Percentiles rank a stretch among this genome's conserved stretches.
These are phyloP conservation scores for Etheostoma spectabile DNA, from an alignment of 2,113 vertebrate genomes.

Conservation along the genomic window DNA sequence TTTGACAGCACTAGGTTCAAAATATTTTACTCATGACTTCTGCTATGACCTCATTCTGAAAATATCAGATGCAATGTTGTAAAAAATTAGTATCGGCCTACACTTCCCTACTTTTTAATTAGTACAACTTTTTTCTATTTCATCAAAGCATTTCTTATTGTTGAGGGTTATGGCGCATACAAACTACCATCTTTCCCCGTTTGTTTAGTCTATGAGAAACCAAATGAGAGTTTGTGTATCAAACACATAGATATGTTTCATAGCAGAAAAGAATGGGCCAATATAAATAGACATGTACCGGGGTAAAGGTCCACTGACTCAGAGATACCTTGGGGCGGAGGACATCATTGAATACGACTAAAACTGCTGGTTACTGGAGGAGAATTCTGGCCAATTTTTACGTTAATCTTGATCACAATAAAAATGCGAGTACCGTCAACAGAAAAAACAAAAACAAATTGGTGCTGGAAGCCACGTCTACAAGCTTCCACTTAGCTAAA, in stretches of 20 bases:
- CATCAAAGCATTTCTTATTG: background rate
- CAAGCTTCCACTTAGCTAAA: too few relatives aligned
- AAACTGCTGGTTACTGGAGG: too few relatives aligned
- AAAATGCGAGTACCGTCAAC: too few relatives aligned
- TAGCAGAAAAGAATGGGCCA: background rate
- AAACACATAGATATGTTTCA: background rate
- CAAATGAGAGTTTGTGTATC: background rate
- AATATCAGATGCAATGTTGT: background rate
- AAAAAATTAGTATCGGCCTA: background rate
- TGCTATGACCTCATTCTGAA: constrained; percentile 1
- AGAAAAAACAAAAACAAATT: too few relatives aligned
- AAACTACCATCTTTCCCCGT: background rate
- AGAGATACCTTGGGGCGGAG: background rate
- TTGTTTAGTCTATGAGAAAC: background rate
- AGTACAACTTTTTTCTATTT: too few relatives aligned
- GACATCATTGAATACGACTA: background rate
- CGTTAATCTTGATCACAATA: too few relatives aligned
- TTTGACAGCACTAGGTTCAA: background rate
- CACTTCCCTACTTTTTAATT: background rate
- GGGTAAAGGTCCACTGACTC: background rate
- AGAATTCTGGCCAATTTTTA: too few relatives aligned
- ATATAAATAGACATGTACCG: background rate
- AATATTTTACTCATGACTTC: constrained; percentile 22
- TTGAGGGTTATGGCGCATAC: background rate
- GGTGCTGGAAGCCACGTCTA: too few relatives aligned